These are phyloP conservation scores for Holcopasites calliopsidis DNA, from an alignment of 1,140 invertebrate species.

Conservation along the genomic window DNA sequence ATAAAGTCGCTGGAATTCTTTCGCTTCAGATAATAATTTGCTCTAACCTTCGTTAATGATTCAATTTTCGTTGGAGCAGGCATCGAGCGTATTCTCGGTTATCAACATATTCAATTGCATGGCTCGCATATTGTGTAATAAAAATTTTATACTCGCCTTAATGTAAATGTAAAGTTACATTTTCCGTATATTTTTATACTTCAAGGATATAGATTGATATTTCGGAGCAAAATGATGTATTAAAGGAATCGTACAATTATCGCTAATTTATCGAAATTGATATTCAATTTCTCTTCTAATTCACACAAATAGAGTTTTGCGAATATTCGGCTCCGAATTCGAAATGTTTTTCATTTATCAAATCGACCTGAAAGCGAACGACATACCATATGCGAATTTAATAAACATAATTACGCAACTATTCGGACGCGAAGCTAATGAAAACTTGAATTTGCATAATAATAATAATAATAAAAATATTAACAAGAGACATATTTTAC, in stretches of 20 bases:
- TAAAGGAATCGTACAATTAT: neutral
- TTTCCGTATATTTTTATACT: too few species aligned
- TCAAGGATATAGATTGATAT: too few species aligned
- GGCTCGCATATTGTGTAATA: neutral
- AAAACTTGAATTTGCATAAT: neutral
- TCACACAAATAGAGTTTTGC: neutral
- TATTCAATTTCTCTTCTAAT: neutral
- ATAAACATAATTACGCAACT: neutral
- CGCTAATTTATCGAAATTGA: neutral
- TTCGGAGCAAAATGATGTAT: neutral
- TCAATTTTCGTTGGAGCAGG: neutral
- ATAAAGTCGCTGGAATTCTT: neutral
- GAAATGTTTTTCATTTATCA: neutral
- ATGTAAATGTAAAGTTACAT: neutral
- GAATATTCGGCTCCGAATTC: neutral
- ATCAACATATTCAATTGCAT: neutral
- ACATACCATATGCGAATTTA: conserved; percentile 1
- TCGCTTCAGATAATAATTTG: neutral
- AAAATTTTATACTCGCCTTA: too few species aligned
- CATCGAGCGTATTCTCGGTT: neutral
- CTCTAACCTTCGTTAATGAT: conserved; percentile 10
- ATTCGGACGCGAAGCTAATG: too few species aligned
- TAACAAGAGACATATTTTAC: conserved; percentile 17
- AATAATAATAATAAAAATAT: neutral
- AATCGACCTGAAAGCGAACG: neutral